These are phyloP conservation scores for Babylonia areolata DNA, from an alignment of 1,140 invertebrate genomes.

Conservation along the genomic window DNA sequence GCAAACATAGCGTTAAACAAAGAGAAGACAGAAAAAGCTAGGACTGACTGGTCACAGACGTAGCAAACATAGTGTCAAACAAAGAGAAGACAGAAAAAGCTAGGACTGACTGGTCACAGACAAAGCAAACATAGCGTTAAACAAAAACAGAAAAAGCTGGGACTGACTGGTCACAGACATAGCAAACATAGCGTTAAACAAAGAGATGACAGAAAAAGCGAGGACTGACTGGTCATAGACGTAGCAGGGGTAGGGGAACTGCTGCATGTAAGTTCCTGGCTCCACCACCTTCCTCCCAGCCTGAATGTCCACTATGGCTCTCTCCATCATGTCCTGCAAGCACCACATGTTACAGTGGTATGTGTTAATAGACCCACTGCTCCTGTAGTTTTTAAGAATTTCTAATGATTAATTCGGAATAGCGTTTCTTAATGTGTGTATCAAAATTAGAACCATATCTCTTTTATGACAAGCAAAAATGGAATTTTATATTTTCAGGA, in stretches of 20 bases:
- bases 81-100: background rate
- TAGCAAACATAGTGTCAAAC: background rate
- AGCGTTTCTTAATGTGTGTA: too few species aligned
- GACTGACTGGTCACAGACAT: background rate
- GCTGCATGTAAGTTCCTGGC: slow-evolving; percentile 76
- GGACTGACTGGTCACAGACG: background rate
- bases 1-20: background rate
- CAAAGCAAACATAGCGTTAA: background rate
- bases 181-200: background rate
- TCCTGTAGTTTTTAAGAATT: too few species aligned
- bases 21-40: too few species aligned
- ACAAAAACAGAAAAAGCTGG: background rate
- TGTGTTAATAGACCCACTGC: too few species aligned
- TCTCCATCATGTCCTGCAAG: slow-evolving; percentile 79
- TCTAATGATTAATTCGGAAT: too few species aligned
- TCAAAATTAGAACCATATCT: too few species aligned
- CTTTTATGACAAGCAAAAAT: too few species aligned
- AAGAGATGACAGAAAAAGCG: background rate
- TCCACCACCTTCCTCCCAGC: slow-evolving; percentile 74
- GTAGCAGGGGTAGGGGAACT: slow-evolving; percentile 86
- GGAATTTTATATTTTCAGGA: too few species aligned
- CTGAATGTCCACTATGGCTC: slow-evolving; percentile 78
- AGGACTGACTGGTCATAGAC: slow-evolving; percentile 82
- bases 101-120: background rate
- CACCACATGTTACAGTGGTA: too few species aligned